Evolutionary conservation across 2,113 vertebrate genomes (phyloP).

Genomic region (Neotragus pygmaeus): DNA sequence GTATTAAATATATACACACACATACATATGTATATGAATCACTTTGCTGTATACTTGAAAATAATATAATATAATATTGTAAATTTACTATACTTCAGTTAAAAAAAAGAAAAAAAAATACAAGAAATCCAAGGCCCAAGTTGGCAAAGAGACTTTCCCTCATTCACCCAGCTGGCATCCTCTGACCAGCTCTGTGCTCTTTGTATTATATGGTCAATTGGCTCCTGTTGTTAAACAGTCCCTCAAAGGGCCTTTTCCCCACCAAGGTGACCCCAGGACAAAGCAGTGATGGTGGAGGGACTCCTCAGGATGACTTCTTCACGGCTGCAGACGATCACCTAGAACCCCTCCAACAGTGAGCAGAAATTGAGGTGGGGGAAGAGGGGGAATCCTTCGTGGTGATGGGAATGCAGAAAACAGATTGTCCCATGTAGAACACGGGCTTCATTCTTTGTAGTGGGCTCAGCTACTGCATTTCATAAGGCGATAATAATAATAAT

Average conservation of each 20-base stretch:
- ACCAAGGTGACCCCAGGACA: neutral
- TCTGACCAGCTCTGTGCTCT: neutral
- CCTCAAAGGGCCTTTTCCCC: neutral
- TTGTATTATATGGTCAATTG: neutral
- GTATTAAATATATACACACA: neutral
- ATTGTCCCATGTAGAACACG: neutral
- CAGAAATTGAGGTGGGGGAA: neutral
- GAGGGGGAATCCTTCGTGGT: neutral
- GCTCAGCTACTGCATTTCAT: slow-evolving; percentile 33
- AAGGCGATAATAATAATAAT: slow-evolving; percentile 62
- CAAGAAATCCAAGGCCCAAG: neutral
- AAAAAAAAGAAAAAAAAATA: neutral
- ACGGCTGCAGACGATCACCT: neutral
- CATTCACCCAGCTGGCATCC: neutral
- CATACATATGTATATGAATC: neutral
- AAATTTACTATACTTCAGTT: neutral
- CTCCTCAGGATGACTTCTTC: neutral
- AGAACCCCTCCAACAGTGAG: neutral
- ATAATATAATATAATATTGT: neutral
- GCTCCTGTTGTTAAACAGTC: neutral
- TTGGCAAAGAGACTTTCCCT: neutral
- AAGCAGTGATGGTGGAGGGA: neutral
- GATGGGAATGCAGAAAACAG: neutral
- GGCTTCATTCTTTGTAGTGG: neutral
- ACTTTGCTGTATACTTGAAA: neutral